These are phyloP conservation scores for Ectemnius lituratus DNA, from an alignment of 2,888 invertebrate genomes.

Conservation along the genomic window DNA sequence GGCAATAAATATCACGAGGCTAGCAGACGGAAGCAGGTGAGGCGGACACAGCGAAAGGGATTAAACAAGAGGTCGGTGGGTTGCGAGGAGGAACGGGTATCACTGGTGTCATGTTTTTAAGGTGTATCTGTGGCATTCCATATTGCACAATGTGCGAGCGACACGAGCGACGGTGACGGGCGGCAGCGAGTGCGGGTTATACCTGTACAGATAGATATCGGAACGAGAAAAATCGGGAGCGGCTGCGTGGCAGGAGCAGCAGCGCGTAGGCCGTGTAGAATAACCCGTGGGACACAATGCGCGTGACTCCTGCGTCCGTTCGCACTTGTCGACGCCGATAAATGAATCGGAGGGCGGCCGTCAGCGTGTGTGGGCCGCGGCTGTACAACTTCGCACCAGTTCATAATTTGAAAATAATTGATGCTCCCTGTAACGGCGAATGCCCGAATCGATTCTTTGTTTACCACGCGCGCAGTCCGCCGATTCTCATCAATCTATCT, in stretches of 20 bases:
- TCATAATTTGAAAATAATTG: constrained; percentile 63
- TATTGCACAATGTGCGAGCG: too few species aligned
- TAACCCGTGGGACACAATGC: constrained; percentile 12
- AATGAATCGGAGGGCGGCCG: constrained; percentile 41
- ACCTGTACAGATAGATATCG: neutral
- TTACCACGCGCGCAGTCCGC: constrained; percentile 32
- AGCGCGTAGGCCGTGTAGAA: neutral
- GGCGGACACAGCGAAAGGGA: too few species aligned
- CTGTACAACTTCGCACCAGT: constrained; percentile 45
- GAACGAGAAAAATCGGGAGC: neutral
- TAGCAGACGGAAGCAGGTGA: too few species aligned
- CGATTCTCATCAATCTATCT: constrained; percentile 59
- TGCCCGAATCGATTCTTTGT: constrained; percentile 30
- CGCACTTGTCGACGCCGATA: constrained; percentile 45
- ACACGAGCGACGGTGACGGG: too few species aligned
- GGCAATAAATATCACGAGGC: too few species aligned
- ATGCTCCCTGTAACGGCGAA: constrained; percentile 47
- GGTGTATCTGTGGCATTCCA: too few species aligned
- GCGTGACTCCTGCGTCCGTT: constrained; percentile 31
- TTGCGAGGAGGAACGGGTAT: too few species aligned
- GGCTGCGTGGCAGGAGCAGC: constrained; percentile 1
- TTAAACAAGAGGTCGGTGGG: too few species aligned
- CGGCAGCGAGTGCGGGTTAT: too few species aligned
- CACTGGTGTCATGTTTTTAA: too few species aligned
- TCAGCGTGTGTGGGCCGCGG: neutral